Evolutionary conservation across 2,888 invertebrate species (phyloP).

Genomic region (Onthophagus sagittarius): DNA sequence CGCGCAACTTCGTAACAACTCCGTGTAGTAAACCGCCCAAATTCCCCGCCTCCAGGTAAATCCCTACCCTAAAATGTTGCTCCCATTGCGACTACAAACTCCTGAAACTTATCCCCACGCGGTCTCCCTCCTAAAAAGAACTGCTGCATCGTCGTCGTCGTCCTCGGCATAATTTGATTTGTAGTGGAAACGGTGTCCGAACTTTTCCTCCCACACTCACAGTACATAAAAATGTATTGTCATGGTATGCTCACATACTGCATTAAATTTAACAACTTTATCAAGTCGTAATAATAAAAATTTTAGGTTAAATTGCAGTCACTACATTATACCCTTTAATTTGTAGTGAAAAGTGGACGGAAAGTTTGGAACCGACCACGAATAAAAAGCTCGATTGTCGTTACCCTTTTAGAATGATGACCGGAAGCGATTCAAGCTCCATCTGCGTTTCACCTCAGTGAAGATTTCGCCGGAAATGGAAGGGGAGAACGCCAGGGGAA

Average conservation of each 20-base stretch:
- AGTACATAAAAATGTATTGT: not conserved
- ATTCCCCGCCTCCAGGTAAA: not conserved
- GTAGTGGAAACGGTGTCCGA: not conserved
- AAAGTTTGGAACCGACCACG: not conserved
- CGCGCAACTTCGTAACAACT: not conserved
- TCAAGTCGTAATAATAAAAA: too few species aligned
- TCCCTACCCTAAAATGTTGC: not conserved
- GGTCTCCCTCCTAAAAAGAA: not conserved
- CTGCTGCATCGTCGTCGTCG: not conserved
- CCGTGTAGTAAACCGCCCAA: not conserved
- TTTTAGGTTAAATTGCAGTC: too few species aligned
- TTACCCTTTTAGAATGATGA: not conserved
- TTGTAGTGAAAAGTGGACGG: not conserved
- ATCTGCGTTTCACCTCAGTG: not conserved
- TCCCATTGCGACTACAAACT: not conserved
- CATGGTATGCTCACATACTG: too few species aligned
- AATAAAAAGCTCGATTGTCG: not conserved
- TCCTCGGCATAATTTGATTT: not conserved
- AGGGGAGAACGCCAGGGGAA: not conserved
- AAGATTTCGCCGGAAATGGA: not conserved
- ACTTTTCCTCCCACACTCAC: not conserved
- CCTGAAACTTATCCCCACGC: not conserved
- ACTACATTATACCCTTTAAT: not conserved
- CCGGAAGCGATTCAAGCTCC: not conserved
- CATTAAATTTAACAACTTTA: too few species aligned